Conservation (phyloP, 2,888 invertebrate species). For the Clunio marinus region DNA sequence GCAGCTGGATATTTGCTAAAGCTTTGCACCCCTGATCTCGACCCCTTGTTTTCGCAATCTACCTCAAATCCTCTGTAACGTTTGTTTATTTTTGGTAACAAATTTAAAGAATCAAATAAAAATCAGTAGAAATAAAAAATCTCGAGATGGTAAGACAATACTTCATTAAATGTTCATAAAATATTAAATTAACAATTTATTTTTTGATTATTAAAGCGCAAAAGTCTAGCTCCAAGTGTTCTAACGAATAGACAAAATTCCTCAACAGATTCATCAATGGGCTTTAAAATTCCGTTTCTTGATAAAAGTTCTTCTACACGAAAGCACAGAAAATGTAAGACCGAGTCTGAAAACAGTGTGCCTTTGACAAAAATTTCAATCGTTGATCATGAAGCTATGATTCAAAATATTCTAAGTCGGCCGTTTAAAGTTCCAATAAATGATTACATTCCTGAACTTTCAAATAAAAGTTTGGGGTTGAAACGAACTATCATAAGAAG, state of each 20-base stretch:
- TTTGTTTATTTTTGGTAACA: too few relatives aligned
- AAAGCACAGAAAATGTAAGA: constrained; percentile 16
- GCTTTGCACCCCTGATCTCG: too few relatives aligned
- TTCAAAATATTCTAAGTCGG: constrained; percentile 72
- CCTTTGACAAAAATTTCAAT: constrained; percentile 43
- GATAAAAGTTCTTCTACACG: background rate
- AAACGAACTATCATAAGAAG: constrained; percentile 57
- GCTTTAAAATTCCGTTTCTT: constrained; percentile 4
- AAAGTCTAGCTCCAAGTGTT: constrained; percentile 12
- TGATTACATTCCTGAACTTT: constrained; percentile 72
- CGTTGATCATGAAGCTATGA: constrained; percentile 72
- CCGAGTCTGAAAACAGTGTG: background rate
- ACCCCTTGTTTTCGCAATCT: too few relatives aligned
- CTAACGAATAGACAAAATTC: too few relatives aligned
- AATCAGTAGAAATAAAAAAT: too few relatives aligned
- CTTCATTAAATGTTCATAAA: too few relatives aligned
- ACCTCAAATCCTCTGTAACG: too few relatives aligned
- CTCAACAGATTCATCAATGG: too few relatives aligned
- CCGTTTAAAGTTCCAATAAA: constrained; percentile 92
- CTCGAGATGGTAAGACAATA: too few relatives aligned
- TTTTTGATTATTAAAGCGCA: constrained; percentile 10
- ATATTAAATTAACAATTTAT: too few relatives aligned
- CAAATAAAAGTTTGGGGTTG: constrained; percentile 75
- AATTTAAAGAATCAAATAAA: too few relatives aligned
- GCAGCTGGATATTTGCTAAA: too few relatives aligned